phyloP scores from a whole-genome alignment of 2,113 vertebrate species.

The Climacteris rufus region DNA sequence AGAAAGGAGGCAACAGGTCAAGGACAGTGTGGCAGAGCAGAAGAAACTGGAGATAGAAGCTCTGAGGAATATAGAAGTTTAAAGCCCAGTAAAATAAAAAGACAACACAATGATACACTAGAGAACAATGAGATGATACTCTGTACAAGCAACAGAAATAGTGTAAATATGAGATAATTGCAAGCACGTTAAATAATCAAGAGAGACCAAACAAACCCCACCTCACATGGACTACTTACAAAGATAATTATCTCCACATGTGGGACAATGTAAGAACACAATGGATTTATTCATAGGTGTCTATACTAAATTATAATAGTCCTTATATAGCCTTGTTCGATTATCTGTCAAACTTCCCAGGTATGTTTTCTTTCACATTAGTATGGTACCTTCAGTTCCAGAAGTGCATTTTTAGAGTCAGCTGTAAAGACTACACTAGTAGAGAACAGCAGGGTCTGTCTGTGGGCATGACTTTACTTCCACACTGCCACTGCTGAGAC shows the following conservation, averaged over 20 bases:
- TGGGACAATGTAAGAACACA: background rate
- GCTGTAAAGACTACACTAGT: background rate
- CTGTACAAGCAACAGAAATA: background rate
- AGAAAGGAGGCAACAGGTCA: background rate
- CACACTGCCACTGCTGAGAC: background rate
- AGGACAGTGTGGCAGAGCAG: background rate
- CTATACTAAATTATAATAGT: background rate
- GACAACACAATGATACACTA: background rate
- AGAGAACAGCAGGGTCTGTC: background rate
- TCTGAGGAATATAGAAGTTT: background rate
- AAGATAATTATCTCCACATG: background rate
- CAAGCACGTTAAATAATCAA: background rate
- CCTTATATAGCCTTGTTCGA: background rate
- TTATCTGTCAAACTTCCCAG: background rate
- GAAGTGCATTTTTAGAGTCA: background rate
- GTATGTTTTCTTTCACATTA: background rate
- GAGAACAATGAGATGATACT: background rate
- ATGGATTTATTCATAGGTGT: background rate
- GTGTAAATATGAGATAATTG: background rate
- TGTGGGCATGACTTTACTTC: fast-evolving
- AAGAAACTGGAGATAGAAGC: background rate
- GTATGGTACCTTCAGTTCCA: background rate
- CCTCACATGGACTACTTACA: background rate
- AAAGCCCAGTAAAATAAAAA: background rate
- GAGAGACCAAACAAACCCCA: background rate